Evolutionary conservation across 2,888 invertebrate species (phyloP).

Genomic region (Cactoblastis cactorum): DNA sequence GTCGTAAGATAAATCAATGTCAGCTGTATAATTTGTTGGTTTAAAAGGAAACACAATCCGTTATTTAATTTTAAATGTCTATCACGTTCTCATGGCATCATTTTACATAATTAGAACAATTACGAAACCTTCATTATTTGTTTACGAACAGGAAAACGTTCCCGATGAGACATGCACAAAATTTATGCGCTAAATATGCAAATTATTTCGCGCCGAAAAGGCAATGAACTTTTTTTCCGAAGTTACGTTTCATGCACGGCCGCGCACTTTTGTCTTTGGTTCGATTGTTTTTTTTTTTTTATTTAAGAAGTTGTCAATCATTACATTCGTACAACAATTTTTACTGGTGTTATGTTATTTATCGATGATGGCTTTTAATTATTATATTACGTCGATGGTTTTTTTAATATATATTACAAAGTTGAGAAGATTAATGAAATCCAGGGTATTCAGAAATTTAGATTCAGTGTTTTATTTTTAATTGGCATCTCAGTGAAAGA

Average conservation of each 20-base stretch:
- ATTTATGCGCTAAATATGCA: conserved; percentile 11
- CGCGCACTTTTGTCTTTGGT: neutral
- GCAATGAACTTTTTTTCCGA: conserved; percentile 5
- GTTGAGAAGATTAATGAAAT: too few relatives aligned
- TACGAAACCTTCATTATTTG: neutral
- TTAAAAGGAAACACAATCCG: neutral
- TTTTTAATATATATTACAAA: too few relatives aligned
- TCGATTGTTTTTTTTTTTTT: neutral
- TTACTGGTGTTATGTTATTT: too few relatives aligned
- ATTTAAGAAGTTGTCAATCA: too few relatives aligned
- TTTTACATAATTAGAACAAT: conserved; percentile 4
- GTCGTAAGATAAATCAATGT: too few relatives aligned
- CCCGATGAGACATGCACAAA: neutral
- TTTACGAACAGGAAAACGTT: conserved; percentile 7
- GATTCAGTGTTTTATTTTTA: too few relatives aligned
- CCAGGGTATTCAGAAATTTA: too few relatives aligned
- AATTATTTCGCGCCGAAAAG: conserved; percentile 6
- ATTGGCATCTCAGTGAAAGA: too few relatives aligned
- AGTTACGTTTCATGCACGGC: conserved; percentile 8
- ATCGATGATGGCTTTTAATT: too few relatives aligned
- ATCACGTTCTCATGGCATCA: conserved; percentile 6
- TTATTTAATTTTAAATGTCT: conserved; percentile 1
- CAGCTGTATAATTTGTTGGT: neutral
- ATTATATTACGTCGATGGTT: too few relatives aligned
- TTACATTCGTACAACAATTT: too few relatives aligned